Evolutionary conservation across 2,113 vertebrate species (phyloP), one percentile per base, ranked within the genome.

Genomic region (Mionectes macconnelli): DNA sequence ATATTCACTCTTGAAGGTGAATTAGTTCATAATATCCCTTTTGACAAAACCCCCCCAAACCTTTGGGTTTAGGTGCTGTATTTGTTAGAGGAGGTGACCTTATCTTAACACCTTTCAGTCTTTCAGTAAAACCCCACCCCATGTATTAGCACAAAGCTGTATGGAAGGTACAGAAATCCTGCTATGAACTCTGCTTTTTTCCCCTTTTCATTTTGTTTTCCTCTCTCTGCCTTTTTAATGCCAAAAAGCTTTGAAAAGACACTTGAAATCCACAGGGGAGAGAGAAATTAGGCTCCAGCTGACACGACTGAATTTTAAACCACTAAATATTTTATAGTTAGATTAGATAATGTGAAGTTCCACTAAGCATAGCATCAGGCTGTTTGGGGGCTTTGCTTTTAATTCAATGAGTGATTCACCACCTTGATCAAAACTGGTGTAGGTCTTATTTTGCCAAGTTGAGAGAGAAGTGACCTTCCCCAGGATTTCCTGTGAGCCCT

Each of bases 251-350:
- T 89, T 69, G 57, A 83, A 93, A 94, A 87, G 64, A 60, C 55
- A 59, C 55, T 94, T 85, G 63, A 74, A 93, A 91, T 91, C 94
- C 89, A 79, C 66, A 69, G 70, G 62, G 80, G 91, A 74, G 69
- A 85, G 57, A 87, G 14, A 96, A 94, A 91, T 94, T 96, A 93
- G 62, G 72, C 78, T 88, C 52, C 56, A 90, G 82, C 67, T 95
- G 87, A 95, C 83, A 89, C 8, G 44, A 75, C 76, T 94, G 75
- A 87, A 95, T 96, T 94, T 94, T 90, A 88, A 92, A 90, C 66
- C 56, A 17, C 74, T 87, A 90, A 87, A 79, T 96, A 75, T 92
- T 79, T 82, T 81, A 66, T 27, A 56, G 40, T 78, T 84, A 53
- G 60, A 82, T 89, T 86, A 84, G 80, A 79, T 92, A 89, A 87